A percentile compares a stretch with the other conserved stretches of the same genome.
These are phyloP conservation scores for Melipona beecheii DNA, from an alignment of 2,888 invertebrate species.

Conservation along the genomic window DNA sequence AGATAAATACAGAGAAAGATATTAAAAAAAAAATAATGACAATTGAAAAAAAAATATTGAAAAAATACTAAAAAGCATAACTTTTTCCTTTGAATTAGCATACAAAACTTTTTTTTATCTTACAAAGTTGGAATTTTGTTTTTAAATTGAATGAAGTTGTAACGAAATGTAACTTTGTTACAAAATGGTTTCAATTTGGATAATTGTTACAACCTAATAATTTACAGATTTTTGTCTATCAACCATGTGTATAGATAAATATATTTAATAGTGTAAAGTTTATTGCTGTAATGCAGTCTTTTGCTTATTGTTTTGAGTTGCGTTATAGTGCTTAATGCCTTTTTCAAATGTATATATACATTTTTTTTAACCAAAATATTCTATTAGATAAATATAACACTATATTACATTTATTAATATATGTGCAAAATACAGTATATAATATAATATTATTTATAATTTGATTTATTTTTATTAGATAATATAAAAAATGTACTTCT, in stretches of 20 bases:
- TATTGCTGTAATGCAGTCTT: slow-evolving; percentile 21
- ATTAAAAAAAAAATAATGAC: slow-evolving; percentile 35
- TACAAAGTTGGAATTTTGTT: slow-evolving; percentile 6
- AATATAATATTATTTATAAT: slow-evolving; percentile 31
- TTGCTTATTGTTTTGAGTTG: slow-evolving; percentile 53
- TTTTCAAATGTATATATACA: slow-evolving; percentile 55
- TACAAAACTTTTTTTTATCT: slow-evolving; percentile 1
- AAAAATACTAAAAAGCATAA: slow-evolving; percentile 2
- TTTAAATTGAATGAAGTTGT: background rate
- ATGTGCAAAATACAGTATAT: slow-evolving; percentile 41
- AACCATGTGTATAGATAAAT: slow-evolving; percentile 21
- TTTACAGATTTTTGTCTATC: slow-evolving; percentile 33
- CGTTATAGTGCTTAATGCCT: slow-evolving; percentile 60
- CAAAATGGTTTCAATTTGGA: background rate
- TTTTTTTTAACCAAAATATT: slow-evolving; percentile 40
- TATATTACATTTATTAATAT: slow-evolving; percentile 39
- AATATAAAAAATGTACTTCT: slow-evolving; percentile 31
- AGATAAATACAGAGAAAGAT: slow-evolving; percentile 10
- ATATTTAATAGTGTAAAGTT: slow-evolving; percentile 30
- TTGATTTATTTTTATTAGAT: slow-evolving; percentile 7
- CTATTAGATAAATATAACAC: slow-evolving; percentile 46
- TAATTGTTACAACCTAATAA: slow-evolving; percentile 15
- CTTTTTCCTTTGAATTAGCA: slow-evolving; percentile 3
- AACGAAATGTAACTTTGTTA: slow-evolving; percentile 25
- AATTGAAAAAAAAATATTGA: slow-evolving; percentile 6